Conservation (phyloP, 2,888 invertebrate species). For the Lepetodrilus schrolli region DNA sequence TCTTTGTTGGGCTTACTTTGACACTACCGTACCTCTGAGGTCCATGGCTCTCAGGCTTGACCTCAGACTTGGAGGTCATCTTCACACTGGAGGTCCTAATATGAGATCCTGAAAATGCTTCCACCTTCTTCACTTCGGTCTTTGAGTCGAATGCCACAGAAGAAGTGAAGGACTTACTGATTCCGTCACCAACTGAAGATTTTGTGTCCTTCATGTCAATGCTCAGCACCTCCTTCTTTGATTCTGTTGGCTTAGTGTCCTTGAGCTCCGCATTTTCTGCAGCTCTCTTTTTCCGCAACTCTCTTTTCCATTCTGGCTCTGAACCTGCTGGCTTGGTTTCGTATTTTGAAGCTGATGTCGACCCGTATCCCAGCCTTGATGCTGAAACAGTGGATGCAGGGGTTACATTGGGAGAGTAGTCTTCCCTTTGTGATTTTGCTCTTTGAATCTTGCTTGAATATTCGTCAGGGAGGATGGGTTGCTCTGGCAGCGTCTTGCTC, state of each 20-base stretch:
- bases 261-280: slow-evolving; percentile 3
- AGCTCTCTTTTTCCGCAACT: slow-evolving; percentile 37
- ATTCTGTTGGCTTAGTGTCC: background rate
- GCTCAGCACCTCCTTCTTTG: background rate
- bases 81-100: background rate
- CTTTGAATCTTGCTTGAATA: slow-evolving; percentile 45
- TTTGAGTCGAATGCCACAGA: background rate
- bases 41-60: slow-evolving; percentile 4
- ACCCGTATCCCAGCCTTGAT: no score
- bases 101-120: background rate
- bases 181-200: background rate
- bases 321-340: background rate
- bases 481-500: slow-evolving; percentile 64
- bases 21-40: background rate
- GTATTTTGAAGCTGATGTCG: background rate
- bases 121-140: slow-evolving; percentile 1
- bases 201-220: background rate
- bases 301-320: slow-evolving; percentile 40
- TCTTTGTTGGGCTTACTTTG: background rate
- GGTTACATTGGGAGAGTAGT: background rate
- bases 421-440: slow-evolving; percentile 40
- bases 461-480: slow-evolving; percentile 44
- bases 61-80: background rate
- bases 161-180: background rate
- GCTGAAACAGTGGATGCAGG: background rate